Percentiles rank a stretch among this genome's conserved stretches.
These are phyloP conservation scores for Campoplex nolae DNA, from an alignment of 2,888 invertebrate species.

Conservation along the genomic window DNA sequence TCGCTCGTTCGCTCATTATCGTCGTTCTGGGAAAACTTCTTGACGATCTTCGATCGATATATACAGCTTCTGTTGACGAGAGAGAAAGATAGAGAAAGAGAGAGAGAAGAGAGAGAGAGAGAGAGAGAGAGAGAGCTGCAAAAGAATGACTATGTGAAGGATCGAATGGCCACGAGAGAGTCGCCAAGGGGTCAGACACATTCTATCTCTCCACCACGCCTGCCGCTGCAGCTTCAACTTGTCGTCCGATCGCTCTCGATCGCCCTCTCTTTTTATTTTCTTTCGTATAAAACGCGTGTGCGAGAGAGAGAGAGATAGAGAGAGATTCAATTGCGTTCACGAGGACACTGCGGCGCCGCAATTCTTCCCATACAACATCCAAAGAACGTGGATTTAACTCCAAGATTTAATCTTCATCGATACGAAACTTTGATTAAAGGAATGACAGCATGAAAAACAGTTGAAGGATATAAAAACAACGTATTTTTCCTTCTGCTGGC, in stretches of 20 bases:
- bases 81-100: conserved; percentile 61
- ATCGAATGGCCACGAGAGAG: conserved; percentile 55
- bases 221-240: conserved; percentile 43
- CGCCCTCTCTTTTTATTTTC: conserved; percentile 32
- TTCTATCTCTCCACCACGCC: conserved; percentile 63
- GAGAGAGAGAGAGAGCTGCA: conserved; percentile 59
- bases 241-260: conserved; percentile 51
- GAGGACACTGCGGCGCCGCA: conserved; percentile 40
- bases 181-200: conserved; percentile 67
- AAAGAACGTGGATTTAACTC: conserved; percentile 24
- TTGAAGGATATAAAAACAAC: neutral
- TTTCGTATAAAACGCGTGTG: conserved; percentile 59
- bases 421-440: conserved; percentile 34
- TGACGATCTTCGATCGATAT: conserved; percentile 66
- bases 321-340: conserved; percentile 57
- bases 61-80: conserved; percentile 63
- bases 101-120: conserved; percentile 55
- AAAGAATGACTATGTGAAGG: conserved; percentile 55
- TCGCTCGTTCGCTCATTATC: conserved; percentile 66
- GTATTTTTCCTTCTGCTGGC: neutral
- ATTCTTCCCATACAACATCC: conserved; percentile 56
- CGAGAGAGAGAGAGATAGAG: conserved; percentile 23
- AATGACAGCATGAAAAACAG: neutral
- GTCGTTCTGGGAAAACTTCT: conserved; percentile 69
- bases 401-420: conserved; percentile 68